Percentiles rank a stretch among this genome's conserved stretches.
These are phyloP conservation scores for Leptopterna dolabrata DNA, from an alignment of 2,888 invertebrate species.

Conservation along the genomic window DNA sequence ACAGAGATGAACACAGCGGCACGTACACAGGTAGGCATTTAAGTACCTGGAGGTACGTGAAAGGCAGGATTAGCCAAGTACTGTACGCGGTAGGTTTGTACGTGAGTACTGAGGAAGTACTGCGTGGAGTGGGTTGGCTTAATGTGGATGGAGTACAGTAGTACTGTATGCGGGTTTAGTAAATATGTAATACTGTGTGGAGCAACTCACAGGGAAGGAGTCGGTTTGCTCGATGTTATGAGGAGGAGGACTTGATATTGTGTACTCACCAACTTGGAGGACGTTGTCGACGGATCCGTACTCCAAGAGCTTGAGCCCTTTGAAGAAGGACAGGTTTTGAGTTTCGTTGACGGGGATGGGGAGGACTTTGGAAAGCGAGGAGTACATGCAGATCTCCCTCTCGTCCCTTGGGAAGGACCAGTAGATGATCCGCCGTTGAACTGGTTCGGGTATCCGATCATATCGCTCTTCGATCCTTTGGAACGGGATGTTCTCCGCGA, in stretches of 20 bases:
- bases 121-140: no score
- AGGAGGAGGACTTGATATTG: background rate
- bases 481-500: conserved; percentile 86
- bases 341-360: conserved; percentile 73
- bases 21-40: no score
- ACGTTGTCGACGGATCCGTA: conserved; percentile 86
- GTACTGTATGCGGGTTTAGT: no score
- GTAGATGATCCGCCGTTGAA: conserved; percentile 86
- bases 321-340: conserved; percentile 86
- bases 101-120: no score
- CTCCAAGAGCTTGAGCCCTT: conserved; percentile 85
- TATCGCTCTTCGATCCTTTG: conserved; percentile 88
- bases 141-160: no score
- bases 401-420: conserved; percentile 91
- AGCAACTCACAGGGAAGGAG: no score
- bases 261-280: conserved; percentile 86
- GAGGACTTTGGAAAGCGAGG: conserved; percentile 76
- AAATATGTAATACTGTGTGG: no score
- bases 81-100: no score
- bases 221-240: no score
- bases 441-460: conserved; percentile 88
- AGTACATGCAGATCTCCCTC: conserved; percentile 90
- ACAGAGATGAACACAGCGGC: no score
- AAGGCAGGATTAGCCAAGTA: no score
- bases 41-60: no score